Base-by-base conservation (phyloP, 2,888 invertebrate genomes). In the Biston betularia region DNA sequence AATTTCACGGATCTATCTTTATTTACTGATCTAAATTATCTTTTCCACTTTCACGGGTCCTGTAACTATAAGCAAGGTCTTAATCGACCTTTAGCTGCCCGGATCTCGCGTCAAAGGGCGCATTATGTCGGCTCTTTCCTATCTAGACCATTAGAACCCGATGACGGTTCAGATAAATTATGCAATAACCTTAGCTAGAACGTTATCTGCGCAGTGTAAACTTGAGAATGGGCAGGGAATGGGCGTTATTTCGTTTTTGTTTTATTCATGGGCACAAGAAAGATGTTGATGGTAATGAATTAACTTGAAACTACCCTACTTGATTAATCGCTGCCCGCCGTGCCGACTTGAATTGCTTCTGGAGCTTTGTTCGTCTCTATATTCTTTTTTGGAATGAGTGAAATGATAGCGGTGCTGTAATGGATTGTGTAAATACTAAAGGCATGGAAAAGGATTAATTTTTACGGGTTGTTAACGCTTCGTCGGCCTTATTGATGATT, bases 91-190 rank as follows among this genome's bases (percentile, higher is more conserved):
- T 62, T 62, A 49, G 66, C 44, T 15, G 24, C 49, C 42, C 53
- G 52, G 46, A 42, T 58, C 40, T 57, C 35, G 54, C 56, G 40
- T 67, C 66, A 67, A 67, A 67, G 62, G 54, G 49, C 66, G 14
- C 58, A 62, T 67, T 67, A 62, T 53, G 53, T 57, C 38, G 54
- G 58, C 48, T 50, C 56, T 52, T 45, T 56, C 42, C 54, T 67
- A 67, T 67, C 66, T 61, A 58, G 62, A 49, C 53, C 48, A 58
- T 62, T 62, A 66, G 62, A 40, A 33, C 49, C 52, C 53, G 48
- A 58, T 62, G 62, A 67, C 53, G 66, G 62, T 48, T 48, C 57
- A 35, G 56, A 62, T 67, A 67, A 67, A 67, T 63, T 62, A 62
- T 67, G 66, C 58, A 63, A 49, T 40, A 58, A 58, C 58, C 48